Evolutionary conservation across 1,140 invertebrate species (phyloP).

Genomic region (Phthorimaea operculella): DNA sequence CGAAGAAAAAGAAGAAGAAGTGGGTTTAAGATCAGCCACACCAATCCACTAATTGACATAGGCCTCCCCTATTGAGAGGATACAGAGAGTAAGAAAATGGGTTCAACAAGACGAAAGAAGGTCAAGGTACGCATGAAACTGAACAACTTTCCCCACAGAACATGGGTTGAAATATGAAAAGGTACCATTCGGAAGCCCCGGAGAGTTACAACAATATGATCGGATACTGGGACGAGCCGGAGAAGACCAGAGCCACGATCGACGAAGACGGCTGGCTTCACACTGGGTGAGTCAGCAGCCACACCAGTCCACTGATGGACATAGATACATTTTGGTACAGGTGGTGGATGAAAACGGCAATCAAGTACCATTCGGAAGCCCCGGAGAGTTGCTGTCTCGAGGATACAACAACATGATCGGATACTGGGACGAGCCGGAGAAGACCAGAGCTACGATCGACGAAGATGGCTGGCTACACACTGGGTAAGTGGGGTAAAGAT

Average conservation of each 20-base stretch:
- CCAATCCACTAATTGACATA: too few relatives aligned
- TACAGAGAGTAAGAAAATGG: too few relatives aligned
- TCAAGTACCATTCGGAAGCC: constrained; percentile 77
- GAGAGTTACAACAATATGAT: constrained; percentile 89
- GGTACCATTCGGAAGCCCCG: constrained; percentile 78
- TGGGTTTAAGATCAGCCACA: too few relatives aligned
- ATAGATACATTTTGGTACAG: constrained; percentile 18
- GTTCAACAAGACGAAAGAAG: too few relatives aligned
- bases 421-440: constrained; percentile 88
- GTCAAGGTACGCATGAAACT: too few relatives aligned
- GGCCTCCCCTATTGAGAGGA: too few relatives aligned
- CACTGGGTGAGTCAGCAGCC: constrained; percentile 91
- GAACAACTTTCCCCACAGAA: too few relatives aligned
- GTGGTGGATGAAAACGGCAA: constrained; percentile 76
- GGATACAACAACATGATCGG: constrained; percentile 85
- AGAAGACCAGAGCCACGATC: constrained; percentile 82
- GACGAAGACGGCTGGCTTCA: constrained; percentile 83
- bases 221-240: constrained; percentile 87
- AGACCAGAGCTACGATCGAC: constrained; percentile 79
- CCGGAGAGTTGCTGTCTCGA: constrained; percentile 86
- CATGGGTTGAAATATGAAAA: too few relatives aligned
- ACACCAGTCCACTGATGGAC: too few relatives aligned
- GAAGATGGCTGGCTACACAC: constrained; percentile 87
- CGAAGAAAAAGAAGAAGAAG: too few relatives aligned
- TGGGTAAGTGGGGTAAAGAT: constrained; percentile 81